Evolutionary conservation across 2,113 vertebrate genomes (phyloP), one percentile per base, ranked within the genome.

Genomic region (Oxyura jamaicensis): DNA sequence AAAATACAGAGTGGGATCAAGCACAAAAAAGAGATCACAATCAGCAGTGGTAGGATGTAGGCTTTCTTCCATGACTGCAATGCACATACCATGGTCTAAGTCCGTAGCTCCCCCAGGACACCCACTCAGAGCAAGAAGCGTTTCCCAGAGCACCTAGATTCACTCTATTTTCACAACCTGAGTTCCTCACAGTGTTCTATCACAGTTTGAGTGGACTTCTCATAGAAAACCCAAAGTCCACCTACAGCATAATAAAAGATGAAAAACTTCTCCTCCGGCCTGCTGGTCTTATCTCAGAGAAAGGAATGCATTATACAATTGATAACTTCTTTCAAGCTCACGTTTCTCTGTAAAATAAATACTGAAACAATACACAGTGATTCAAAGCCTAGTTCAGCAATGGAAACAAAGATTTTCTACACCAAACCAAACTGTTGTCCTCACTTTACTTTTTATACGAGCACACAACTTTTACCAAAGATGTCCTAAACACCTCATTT

Each of bases 301-400:
- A 60, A 23, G 31, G 29, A 80, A 13, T n/a, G 13, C 75, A 41
- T 78, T 39, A 52, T 15, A 19, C 23, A 6, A 20, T 2, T 31
- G 44, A 41, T 66, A 36, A 4, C 3, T 68, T 52, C 53, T 53
- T 82, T 90, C 29, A 56, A 0, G 7, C 13, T 31, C 17, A 13
- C 8, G 10, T 78, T 88, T 76, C 67, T 85, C 0, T 10, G 22
- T 25, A 23, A 62, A 62, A 62, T 6, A 15, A 12, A 36, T 36
- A 53, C 25, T 39, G 33, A 56, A 93, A 79, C 15, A 87, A 59
- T 4, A 26, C 71, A 78, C 15, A 66, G 44, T 48, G 87, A 41
- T 23, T 68, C 0, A 0, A 29, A 90, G 29, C 13, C 59, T 19
- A 36, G 26, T 56, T 76, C 3, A 0, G 18, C 0, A 0, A 69